phyloP scores from a whole-genome alignment of 2,797 vertebrate species.

The Crocidura indochinensis region DNA sequence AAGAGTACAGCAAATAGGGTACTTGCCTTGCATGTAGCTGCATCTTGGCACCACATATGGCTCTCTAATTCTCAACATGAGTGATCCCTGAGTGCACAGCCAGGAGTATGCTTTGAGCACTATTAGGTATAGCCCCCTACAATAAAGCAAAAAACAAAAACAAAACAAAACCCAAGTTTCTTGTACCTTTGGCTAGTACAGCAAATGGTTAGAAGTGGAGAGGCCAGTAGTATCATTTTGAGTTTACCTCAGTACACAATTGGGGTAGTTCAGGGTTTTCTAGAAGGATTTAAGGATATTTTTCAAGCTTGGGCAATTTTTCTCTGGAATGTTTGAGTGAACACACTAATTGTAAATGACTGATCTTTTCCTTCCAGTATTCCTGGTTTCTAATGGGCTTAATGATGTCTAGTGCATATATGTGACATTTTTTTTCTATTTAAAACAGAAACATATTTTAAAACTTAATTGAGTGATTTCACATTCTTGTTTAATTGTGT shows the following conservation, averaged over 20 bases:
- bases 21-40: too few relatives aligned
- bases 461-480: constrained; percentile 70
- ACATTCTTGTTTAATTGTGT: constrained; percentile 72
- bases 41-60: too few relatives aligned
- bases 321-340: not conserved
- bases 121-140: too few relatives aligned
- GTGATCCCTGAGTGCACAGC: too few relatives aligned
- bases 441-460: constrained; percentile 64
- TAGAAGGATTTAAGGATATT: not conserved
- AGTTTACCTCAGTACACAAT: not conserved
- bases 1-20: too few relatives aligned
- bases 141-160: too few relatives aligned
- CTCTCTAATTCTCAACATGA: too few relatives aligned
- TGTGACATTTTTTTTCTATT: constrained; percentile 40
- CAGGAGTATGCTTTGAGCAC: too few relatives aligned
- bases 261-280: not conserved
- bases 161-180: not conserved
- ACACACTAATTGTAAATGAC: not conserved
- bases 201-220: not conserved
- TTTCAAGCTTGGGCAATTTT: not conserved
- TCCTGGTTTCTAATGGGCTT: constrained; percentile 16
- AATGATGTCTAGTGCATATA: not conserved
- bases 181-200: not conserved
- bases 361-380: not conserved
- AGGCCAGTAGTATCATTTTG: not conserved